Evolutionary conservation across 2,888 invertebrate genomes (phyloP).

Genomic region (Zygothrica quintamaculata): DNA sequence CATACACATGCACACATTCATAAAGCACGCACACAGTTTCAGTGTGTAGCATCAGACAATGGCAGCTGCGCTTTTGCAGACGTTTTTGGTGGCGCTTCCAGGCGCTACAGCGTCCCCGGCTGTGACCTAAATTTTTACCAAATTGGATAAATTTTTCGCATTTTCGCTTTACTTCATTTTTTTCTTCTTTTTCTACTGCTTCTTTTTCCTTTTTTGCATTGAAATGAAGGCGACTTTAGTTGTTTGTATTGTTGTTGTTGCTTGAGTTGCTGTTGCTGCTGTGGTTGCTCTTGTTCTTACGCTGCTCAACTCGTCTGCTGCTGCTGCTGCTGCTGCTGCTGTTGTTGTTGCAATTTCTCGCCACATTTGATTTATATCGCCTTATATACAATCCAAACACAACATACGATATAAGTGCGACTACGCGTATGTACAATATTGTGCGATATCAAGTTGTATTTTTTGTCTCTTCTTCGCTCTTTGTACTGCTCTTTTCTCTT

Average conservation of each 20-base stretch:
- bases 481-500: constrained; percentile 10
- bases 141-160: constrained; percentile 83
- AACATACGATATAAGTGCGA: constrained; percentile 50
- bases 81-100: constrained; percentile 61
- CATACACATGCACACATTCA: constrained; percentile 13
- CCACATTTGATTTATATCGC: constrained; percentile 81
- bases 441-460: constrained; percentile 48
- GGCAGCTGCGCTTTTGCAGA: constrained; percentile 73
- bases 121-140: constrained; percentile 82
- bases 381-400: constrained; percentile 67
- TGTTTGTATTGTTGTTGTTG: constrained; percentile 20
- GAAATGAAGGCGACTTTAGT: constrained; percentile 45
- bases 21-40: constrained; percentile 11
- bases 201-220: constrained; percentile 44
- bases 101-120: constrained; percentile 57
- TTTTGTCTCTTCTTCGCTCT: constrained; percentile 27
- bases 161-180: constrained; percentile 69
- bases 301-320: constrained; percentile 17
- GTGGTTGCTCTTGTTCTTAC: constrained; percentile 17
- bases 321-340: constrained; percentile 32
- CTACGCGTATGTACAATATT: constrained; percentile 50
- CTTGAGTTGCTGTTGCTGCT: constrained; percentile 33
- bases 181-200: too few species aligned
- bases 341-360: constrained; percentile 80
- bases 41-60: constrained; percentile 43